phyloP scores from a whole-genome alignment of 2,113 vertebrate genomes.

The Oreochromis spilurus region DNA sequence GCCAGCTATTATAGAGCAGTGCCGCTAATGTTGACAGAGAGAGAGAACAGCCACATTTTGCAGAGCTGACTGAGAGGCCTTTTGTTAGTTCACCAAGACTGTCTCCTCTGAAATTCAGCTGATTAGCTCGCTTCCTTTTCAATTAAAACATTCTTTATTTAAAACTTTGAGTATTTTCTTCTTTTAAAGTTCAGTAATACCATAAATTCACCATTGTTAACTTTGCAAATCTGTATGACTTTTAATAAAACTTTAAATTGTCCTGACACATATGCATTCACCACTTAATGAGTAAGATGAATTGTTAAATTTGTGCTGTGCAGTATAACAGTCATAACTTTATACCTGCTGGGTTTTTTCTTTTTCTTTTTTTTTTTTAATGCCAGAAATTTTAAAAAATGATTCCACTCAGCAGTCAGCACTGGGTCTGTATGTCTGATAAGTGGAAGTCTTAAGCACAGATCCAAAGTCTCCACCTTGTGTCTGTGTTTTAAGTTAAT shows the following conservation, averaged over 20 bases:
- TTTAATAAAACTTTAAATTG: neutral
- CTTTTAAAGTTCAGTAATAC: neutral
- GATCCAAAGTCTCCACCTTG: neutral
- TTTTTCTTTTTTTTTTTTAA: neutral
- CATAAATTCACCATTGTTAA: neutral
- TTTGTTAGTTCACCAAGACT: neutral
- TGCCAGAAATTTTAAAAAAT: rapidly evolving
- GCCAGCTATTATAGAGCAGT: neutral
- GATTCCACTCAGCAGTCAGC: neutral
- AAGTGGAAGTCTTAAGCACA: neutral
- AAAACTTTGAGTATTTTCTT: neutral
- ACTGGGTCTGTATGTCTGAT: neutral
- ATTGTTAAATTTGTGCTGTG: neutral
- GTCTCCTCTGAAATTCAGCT: neutral
- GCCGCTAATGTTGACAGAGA: neutral
- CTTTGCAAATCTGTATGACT: neutral
- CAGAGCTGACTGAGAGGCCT: neutral
- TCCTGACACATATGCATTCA: no score
- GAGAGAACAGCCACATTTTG: neutral
- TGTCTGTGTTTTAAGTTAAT: neutral
- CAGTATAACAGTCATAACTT: neutral
- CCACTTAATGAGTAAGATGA: neutral
- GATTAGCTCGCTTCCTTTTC: neutral
- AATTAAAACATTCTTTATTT: neutral
- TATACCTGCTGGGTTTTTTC: rapidly evolving